Evolutionary conservation across 2,797 vertebrate species (phyloP).

Genomic region (Chrosomus eos): DNA sequence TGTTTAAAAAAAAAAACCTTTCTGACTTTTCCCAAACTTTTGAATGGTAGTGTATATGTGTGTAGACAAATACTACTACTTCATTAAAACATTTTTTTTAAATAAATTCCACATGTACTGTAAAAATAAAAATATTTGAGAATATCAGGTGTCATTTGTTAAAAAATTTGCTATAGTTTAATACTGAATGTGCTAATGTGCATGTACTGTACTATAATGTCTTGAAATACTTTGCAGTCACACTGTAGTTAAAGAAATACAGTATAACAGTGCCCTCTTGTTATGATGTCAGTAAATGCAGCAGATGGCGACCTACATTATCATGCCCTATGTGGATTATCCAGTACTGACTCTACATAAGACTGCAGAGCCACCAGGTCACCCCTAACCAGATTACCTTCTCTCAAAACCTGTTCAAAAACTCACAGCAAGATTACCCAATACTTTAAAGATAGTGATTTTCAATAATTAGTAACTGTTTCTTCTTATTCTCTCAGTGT

Average conservation of each 20-base stretch:
- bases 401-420: conserved; percentile 42
- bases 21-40: not conserved
- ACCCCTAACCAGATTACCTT: conserved; percentile 69
- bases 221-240: not conserved
- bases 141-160: not conserved
- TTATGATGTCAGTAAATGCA: conserved; percentile 52
- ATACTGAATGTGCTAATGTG: not conserved
- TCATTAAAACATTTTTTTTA: not conserved
- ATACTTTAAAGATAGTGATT: not conserved
- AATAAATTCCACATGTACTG: not conserved
- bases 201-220: not conserved
- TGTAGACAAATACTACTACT: not conserved
- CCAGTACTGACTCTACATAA: conserved; percentile 64
- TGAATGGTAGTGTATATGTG: not conserved
- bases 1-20: not conserved
- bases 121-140: not conserved
- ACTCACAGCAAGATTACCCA: conserved; percentile 42
- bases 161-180: not conserved
- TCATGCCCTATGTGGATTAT: conserved; percentile 70
- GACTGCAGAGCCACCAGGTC: conserved; percentile 61
- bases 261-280: conserved; percentile 60
- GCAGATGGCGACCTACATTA: conserved; percentile 73
- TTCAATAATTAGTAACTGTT: not conserved
- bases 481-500: not conserved
- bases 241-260: not conserved